phyloP scores from a whole-genome alignment of 2,888 invertebrate genomes.

The Griposia aprilina region DNA sequence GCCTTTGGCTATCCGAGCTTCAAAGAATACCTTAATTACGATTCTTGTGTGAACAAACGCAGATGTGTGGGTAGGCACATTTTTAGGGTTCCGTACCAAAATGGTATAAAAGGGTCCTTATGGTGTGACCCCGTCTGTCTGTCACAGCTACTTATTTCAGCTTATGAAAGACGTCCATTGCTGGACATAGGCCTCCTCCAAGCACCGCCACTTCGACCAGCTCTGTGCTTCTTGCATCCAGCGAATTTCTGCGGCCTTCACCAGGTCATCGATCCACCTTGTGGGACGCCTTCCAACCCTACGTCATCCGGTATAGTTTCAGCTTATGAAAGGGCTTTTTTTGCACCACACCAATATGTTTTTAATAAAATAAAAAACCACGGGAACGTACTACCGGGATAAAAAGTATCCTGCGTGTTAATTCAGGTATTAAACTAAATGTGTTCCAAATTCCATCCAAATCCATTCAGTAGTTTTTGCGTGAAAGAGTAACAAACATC shows the following conservation, averaged over 20 bases:
- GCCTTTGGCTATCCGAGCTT: constrained; percentile 64
- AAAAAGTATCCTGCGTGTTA: too few relatives aligned
- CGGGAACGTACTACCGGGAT: too few relatives aligned
- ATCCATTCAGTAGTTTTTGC: too few relatives aligned
- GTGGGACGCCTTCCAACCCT: background rate
- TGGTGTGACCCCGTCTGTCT: background rate
- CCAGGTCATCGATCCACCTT: background rate
- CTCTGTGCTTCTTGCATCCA: background rate
- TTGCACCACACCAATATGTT: background rate
- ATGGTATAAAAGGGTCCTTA: background rate
- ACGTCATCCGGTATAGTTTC: background rate
- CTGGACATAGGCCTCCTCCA: background rate
- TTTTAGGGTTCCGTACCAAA: background rate
- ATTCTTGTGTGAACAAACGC: constrained; percentile 53
- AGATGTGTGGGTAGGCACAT: background rate
- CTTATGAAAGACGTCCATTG: too few relatives aligned
- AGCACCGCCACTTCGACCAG: background rate
- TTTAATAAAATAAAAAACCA: too few relatives aligned
- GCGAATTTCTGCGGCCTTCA: background rate
- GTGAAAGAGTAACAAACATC: too few relatives aligned
- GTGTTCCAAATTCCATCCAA: too few relatives aligned
- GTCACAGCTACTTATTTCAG: background rate
- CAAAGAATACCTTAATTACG: constrained; percentile 67
- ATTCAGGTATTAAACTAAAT: too few relatives aligned
- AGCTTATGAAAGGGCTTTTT: background rate